phyloP scores from a whole-genome alignment of 2,888 invertebrate genomes.

The Sinotaia quadrata region DNA sequence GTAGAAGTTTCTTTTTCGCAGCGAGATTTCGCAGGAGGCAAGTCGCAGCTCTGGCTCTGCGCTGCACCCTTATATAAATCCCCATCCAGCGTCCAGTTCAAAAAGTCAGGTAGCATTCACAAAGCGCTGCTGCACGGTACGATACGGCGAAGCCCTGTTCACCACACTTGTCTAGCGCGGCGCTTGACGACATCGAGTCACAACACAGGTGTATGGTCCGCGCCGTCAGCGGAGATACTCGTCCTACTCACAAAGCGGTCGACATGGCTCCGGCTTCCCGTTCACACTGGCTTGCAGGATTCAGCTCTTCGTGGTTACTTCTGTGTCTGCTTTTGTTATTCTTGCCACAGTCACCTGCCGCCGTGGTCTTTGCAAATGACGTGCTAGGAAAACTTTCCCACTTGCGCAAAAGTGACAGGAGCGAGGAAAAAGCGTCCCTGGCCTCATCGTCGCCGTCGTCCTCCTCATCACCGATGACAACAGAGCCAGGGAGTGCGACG shows the following conservation, averaged over 20 bases:
- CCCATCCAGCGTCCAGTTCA: too few species aligned
- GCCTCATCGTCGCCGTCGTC: background rate
- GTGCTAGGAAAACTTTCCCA: slow-evolving; percentile 13
- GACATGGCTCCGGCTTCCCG: background rate
- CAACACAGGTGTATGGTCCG: background rate
- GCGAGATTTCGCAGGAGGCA: background rate
- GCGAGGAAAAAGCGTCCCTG: background rate
- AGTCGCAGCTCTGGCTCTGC: background rate
- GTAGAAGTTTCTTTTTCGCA: too few species aligned
- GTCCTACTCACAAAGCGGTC: background rate
- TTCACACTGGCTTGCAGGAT: background rate
- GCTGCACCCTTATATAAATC: too few species aligned
- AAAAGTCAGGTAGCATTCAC: too few species aligned
- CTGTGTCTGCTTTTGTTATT: slow-evolving; percentile 12
- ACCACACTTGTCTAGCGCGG: background rate
- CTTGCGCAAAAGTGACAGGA: slow-evolving; percentile 3
- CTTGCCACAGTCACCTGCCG: slow-evolving; percentile 15
- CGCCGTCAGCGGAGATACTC: background rate
- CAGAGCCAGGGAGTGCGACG: background rate
- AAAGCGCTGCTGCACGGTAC: too few species aligned
- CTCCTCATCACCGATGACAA: background rate
- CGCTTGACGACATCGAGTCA: background rate
- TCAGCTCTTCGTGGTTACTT: slow-evolving; percentile 7
- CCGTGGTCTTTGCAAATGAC: slow-evolving; percentile 16
- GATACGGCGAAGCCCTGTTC: background rate